Conservation (phyloP, 2,113 vertebrate genomes). For the Geococcyx californianus region DNA sequence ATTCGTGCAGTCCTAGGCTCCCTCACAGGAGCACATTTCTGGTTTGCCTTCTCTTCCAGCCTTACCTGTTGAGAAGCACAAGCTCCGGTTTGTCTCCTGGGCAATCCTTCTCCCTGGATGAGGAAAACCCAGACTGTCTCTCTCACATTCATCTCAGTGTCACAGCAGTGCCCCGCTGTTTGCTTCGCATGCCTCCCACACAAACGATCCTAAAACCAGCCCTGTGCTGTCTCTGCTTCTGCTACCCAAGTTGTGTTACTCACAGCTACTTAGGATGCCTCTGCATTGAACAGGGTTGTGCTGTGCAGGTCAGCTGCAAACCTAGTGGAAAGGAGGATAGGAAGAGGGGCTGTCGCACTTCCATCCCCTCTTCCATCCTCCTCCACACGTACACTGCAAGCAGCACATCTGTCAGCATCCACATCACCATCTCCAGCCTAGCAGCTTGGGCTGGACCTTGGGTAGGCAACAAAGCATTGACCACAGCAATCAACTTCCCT, state of each 20-base stretch:
- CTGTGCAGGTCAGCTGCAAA: background rate
- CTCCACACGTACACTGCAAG: background rate
- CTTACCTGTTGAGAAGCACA: background rate
- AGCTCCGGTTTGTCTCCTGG: background rate
- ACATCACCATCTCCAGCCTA: rapidly evolving
- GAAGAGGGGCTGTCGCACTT: background rate
- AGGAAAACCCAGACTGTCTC: background rate
- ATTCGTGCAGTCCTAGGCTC: background rate
- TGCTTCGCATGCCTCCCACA: rapidly evolving
- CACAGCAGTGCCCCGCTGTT: background rate
- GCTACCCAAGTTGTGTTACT: background rate
- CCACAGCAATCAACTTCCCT: background rate
- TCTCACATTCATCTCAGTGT: background rate
- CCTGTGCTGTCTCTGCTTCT: background rate
- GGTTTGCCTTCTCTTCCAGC: background rate
- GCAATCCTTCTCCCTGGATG: background rate
- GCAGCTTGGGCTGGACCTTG: background rate
- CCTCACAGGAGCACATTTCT: background rate
- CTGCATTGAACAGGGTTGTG: rapidly evolving
- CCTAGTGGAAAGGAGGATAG: background rate
- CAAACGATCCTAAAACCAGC: rapidly evolving
- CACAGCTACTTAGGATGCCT: background rate
- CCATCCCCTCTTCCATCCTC: background rate
- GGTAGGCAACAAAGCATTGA: no score
- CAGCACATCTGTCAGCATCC: background rate